Evolutionary conservation across 1,140 invertebrate genomes (phyloP).

Genomic region (Scaptomyza graminum): DNA sequence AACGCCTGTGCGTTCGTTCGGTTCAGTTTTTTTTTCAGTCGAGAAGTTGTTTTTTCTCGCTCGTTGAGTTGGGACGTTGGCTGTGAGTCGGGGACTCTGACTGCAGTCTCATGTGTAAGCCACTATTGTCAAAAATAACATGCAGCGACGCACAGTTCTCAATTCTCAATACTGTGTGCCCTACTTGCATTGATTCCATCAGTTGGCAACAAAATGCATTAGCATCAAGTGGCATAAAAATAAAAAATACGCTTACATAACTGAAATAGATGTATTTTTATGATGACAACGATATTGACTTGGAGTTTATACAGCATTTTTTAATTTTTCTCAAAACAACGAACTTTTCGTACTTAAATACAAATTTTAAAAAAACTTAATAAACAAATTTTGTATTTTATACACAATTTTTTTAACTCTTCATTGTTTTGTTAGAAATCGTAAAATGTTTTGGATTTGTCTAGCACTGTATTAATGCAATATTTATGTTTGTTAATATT

Average conservation of each 20-base stretch:
- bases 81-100: slow-evolving; percentile 2
- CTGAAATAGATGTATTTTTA: too few species aligned
- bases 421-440: too few species aligned
- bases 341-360: too few species aligned
- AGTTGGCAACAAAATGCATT: slow-evolving; percentile 21
- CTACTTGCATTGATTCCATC: slow-evolving; percentile 55
- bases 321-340: too few species aligned
- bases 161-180: slow-evolving; percentile 31
- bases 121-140: slow-evolving; percentile 74
- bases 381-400: too few species aligned
- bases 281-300: neutral
- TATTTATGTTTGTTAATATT: too few species aligned
- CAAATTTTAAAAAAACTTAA: too few species aligned
- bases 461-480: too few species aligned
- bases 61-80: slow-evolving; percentile 32
- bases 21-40: slow-evolving; percentile 43
- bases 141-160: slow-evolving; percentile 35
- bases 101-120: slow-evolving; percentile 57
- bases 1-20: slow-evolving; percentile 21
- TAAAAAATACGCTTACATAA: too few species aligned
- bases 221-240: slow-evolving; percentile 7
- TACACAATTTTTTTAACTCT: too few species aligned
- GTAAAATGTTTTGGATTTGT: too few species aligned
- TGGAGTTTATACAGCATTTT: neutral
- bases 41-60: slow-evolving; percentile 63